Conservation (phyloP, 2,797 vertebrate genomes). For the Pipistrellus pygmaeus region DNA sequence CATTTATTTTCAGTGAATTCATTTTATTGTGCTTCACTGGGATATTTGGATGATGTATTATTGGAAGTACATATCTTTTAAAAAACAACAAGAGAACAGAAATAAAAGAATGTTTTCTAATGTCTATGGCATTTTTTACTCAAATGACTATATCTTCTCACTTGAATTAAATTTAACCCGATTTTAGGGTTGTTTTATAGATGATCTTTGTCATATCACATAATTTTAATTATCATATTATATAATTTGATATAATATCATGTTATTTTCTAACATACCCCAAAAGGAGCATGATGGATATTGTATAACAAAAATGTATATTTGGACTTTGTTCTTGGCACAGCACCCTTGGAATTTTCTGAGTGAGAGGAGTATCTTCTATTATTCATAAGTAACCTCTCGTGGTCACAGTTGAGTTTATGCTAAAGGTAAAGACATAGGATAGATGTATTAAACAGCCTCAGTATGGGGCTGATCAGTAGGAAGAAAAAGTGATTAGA, state of each 20-base stretch:
- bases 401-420: not conserved
- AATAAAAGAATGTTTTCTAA: not conserved
- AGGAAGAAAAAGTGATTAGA: not conserved
- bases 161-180: not conserved
- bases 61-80: not conserved
- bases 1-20: conserved; percentile 40
- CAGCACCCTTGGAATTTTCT: not conserved
- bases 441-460: not conserved
- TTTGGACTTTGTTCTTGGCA: not conserved
- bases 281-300: not conserved
- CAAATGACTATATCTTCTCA: conserved; percentile 49
- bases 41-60: not conserved
- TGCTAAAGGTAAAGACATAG: not conserved
- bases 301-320: not conserved
- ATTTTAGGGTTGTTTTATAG: not conserved
- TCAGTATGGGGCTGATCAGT: not conserved
- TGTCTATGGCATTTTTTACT: not conserved
- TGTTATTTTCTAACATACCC: not conserved
- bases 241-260: not conserved
- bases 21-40: not conserved
- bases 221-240: not conserved
- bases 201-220: not conserved
- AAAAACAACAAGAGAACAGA: not conserved
- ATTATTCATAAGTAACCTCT: not conserved
- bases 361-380: not conserved